Evolutionary conservation across 2,113 vertebrate species (phyloP), one percentile per base, ranked within the genome.

Genomic region (Crotalus helleri): DNA sequence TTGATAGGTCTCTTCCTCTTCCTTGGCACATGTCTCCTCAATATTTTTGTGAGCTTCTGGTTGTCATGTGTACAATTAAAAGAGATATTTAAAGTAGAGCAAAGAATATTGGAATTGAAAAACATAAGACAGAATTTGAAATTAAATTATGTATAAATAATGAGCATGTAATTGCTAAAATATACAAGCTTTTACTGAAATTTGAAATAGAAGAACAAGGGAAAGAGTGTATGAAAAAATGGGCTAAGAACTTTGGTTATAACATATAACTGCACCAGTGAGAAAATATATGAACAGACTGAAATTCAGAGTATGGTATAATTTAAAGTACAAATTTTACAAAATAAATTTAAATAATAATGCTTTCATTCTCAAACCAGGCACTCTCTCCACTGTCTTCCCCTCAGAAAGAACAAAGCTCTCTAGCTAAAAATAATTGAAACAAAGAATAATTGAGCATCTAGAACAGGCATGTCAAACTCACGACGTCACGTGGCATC

Each of bases 1-100:
- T 93, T 89, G 85, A 19, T 94, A 90, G 92, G 59, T 69, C 54
- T 85, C 0, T 8, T 58, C 24, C 1, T 88, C 23, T 91, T 64
- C 86, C 91, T 17, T 64, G 61, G 61, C 61, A 64, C 26, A 29
- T n/a, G 26, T 26, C 61, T 29, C 61, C 26, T 64, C 26, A 64
- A n/a, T 29, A n/a, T 64, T 64, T 64, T 64, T 64, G 61, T 29
- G 10, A 64, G 61, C 26, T 64, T 64, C 23, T 26, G 26, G 24
- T 29, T 64, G 26, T 64, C 26, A 64, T n/a, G 29, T 64, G 61
- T 64, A 29, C 61, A 29, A 4, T 29, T 64, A 29, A 64, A 29
- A 64, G 61, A 64, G 12, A 29, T 11, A n/a, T 64, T 64, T 64
- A 29, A 64, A 64, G 61, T 64, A 13, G 26, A 64, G 3, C 26